phyloP scores from a whole-genome alignment of 2,888 invertebrate species.

The Isotomurus palustris region DNA sequence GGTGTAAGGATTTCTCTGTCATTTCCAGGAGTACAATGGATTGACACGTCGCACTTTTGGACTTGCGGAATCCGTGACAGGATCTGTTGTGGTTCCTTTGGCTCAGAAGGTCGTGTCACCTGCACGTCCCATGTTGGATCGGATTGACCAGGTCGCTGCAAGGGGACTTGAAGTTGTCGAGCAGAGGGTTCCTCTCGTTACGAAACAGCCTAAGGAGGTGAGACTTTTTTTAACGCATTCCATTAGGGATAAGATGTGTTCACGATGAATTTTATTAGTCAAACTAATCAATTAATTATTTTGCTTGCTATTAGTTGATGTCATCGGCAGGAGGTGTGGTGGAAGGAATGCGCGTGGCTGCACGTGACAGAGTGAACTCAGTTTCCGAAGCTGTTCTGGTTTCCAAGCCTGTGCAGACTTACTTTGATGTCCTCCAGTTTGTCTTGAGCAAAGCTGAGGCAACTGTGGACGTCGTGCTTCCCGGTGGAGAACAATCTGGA shows the following conservation, averaged over 20 bases:
- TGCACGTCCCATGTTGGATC: conserved; percentile 24
- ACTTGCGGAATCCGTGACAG: conserved; percentile 21
- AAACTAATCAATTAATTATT: neutral
- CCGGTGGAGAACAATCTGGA: conserved; percentile 9
- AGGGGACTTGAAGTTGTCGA: conserved; percentile 34
- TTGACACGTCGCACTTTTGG: too few species aligned
- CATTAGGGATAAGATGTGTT: neutral
- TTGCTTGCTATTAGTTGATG: conserved; percentile 2
- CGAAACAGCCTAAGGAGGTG: conserved; percentile 40
- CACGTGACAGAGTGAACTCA: conserved; percentile 12
- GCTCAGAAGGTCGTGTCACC: conserved; percentile 26
- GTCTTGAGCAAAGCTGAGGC: conserved; percentile 18
- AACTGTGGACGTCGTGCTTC: conserved; percentile 34
- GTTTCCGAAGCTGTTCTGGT: conserved; percentile 27
- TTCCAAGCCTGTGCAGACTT: conserved; percentile 26
- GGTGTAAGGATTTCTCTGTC: too few species aligned
- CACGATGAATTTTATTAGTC: neutral
- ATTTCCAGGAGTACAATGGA: too few species aligned
- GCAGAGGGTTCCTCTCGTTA: conserved; percentile 33
- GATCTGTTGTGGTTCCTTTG: conserved; percentile 21
- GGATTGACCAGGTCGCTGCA: conserved; percentile 37
- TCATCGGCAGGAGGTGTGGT: neutral
- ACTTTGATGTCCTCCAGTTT: conserved; percentile 31
- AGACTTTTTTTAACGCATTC: neutral
- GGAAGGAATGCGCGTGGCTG: conserved; percentile 2